Evolutionary conservation across 2,888 invertebrate genomes (phyloP), one percentile per base, ranked within the genome.

Genomic region (Rhagophthalmus giganteus): DNA sequence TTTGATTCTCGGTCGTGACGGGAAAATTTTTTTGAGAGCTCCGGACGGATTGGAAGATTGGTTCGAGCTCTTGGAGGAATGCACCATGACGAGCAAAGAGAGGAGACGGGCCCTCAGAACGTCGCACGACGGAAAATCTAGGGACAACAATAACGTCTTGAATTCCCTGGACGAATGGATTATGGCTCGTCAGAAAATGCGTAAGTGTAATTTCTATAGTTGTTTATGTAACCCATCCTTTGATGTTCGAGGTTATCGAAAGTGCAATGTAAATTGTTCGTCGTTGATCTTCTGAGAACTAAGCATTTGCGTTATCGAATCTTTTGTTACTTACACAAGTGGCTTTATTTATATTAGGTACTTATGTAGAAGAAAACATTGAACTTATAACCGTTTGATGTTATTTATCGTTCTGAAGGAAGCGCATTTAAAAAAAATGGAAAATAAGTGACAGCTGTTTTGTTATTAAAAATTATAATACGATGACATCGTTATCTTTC

Each of bases 11-110:
- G 79, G 79, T 57, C 76, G 79, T 51, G 74, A 74, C 53, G 73
- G 73, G 15, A 72, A 76, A 55, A 76, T 79, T 40, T 74, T 77
- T 48, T 69, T 80, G 24, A 65, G 79, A 55, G 74, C 78, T 20
- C 69, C 76, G 37, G 80, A 81, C 54, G 82, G 81, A 35, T 73
- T 83, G 30, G 83, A 84, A 69, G 83, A 83, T 68, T 84, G 84
- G 83, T 82, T 82, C 67, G 82, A 84, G 68, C 72, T 82, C 54
- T 71, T 84, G 35, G 83, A 83, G 77, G 84, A 84, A 70, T 84
- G 84, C 65, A 82, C 80, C 60, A 69, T 81, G 63, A 79, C 79
- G 58, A 84, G 84, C 59, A 84, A 84, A 67, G 83, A 83, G 65
- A 75, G 84, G 31, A 74, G 84, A 42, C 77, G 77, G 60, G 82